Conservation (phyloP, 2,888 invertebrate species). For the Chirona hameri region DNA sequence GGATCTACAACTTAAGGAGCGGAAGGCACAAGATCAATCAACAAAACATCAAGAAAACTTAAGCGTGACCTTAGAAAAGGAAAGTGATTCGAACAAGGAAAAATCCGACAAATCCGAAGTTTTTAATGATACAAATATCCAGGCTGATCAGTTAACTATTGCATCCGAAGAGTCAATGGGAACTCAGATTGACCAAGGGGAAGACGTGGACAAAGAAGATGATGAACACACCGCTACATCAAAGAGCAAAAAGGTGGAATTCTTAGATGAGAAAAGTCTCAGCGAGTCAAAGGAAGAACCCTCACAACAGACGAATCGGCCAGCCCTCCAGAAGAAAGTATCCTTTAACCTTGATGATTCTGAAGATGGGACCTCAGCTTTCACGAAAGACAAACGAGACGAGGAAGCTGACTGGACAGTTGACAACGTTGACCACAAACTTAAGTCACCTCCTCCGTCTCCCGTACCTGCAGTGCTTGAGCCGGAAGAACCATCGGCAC, state of each 20-base stretch:
- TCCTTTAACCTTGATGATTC: neutral
- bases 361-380: neutral
- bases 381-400: too few species aligned
- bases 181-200: too few species aligned
- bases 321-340: neutral
- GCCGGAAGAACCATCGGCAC: neutral
- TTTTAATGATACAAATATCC: too few species aligned
- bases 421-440: neutral
- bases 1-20: too few species aligned
- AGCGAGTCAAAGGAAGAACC: neutral
- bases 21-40: too few species aligned
- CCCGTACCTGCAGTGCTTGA: neutral
- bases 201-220: too few species aligned
- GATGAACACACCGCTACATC: neutral
- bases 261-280: neutral
- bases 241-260: neutral
- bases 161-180: neutral
- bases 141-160: neutral
- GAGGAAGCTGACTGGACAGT: too few species aligned
- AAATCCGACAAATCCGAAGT: too few species aligned
- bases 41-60: too few species aligned
- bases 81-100: too few species aligned
- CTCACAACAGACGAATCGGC: too few species aligned
- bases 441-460: neutral
- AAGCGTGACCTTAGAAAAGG: too few species aligned